These are phyloP conservation scores for Dromiciops gliroides DNA, from an alignment of 2,113 vertebrate species.

Conservation along the genomic window DNA sequence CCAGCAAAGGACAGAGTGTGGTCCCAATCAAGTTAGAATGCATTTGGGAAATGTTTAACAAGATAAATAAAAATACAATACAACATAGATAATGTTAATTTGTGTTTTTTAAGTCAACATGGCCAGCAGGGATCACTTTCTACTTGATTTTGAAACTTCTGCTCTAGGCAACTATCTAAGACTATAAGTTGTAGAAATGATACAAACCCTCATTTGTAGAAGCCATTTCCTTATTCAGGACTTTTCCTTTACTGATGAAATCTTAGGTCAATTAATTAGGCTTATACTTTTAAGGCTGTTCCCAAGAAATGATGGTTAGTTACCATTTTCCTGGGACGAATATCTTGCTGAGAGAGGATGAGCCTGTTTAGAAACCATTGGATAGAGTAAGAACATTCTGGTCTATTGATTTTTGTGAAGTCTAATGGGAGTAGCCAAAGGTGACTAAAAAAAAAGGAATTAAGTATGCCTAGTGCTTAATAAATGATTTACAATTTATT, in stretches of 20 bases:
- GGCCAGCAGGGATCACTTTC: neutral
- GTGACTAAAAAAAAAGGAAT: neutral
- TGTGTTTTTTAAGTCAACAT: neutral
- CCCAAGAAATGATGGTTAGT: neutral
- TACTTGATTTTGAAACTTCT: neutral
- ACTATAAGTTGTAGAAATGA: neutral
- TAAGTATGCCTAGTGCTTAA: neutral
- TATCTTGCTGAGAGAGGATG: neutral
- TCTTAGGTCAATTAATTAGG: neutral
- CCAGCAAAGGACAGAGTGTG: neutral
- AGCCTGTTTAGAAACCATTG: neutral
- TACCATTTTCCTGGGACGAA: neutral
- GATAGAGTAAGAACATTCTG: neutral
- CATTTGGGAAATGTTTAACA: neutral
- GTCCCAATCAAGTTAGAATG: neutral
- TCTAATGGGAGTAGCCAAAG: neutral
- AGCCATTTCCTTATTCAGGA: neutral
- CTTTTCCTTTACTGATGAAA: neutral
- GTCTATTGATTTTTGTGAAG: neutral
- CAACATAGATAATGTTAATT: neutral
- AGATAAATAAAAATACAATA: neutral
- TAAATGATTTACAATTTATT: neutral
- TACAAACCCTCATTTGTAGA: neutral
- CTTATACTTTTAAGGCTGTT: neutral
- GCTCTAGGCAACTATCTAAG: neutral